Evolutionary conservation across 2,113 vertebrate genomes (phyloP).

Genomic region (Anhinga anhinga): DNA sequence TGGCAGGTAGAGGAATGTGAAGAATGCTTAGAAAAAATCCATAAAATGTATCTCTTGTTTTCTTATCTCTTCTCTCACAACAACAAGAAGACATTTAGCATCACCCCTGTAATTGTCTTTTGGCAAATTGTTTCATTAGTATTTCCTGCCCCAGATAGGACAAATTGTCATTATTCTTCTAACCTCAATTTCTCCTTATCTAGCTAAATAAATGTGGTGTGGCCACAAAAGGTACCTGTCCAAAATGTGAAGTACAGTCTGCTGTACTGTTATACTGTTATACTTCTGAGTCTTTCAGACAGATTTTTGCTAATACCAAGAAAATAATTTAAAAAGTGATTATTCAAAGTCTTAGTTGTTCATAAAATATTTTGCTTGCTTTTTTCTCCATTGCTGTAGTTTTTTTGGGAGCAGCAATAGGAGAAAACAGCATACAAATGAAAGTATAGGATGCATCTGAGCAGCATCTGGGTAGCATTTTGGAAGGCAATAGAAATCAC

Average conservation of each 20-base stretch:
- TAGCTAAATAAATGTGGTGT: not conserved
- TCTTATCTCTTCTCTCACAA: constrained; percentile 42
- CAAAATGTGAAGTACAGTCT: not conserved
- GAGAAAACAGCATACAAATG: not conserved
- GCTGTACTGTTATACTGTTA: not conserved
- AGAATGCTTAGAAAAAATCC: constrained; percentile 48
- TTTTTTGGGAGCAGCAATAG: not conserved
- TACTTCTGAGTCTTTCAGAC: not conserved
- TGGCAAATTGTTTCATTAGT: constrained; percentile 37
- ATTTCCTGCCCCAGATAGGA: constrained; percentile 18
- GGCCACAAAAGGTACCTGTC: not conserved
- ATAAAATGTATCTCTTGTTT: constrained; percentile 28
- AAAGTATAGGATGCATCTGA: not conserved
- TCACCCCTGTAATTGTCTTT: constrained; percentile 11
- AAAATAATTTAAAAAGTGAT: not conserved
- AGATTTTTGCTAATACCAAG: not conserved
- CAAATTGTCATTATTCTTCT: not conserved
- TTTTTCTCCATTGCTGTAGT: not conserved
- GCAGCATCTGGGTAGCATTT: not conserved
- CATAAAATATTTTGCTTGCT: not conserved
- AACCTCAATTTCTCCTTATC: not conserved
- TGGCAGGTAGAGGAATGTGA: constrained; percentile 48
- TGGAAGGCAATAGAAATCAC: not conserved
- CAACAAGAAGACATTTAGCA: not conserved
- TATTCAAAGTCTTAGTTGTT: not conserved